Evolutionary conservation across 1,140 invertebrate genomes (phyloP).

Genomic region (Archivesica marissinica): DNA sequence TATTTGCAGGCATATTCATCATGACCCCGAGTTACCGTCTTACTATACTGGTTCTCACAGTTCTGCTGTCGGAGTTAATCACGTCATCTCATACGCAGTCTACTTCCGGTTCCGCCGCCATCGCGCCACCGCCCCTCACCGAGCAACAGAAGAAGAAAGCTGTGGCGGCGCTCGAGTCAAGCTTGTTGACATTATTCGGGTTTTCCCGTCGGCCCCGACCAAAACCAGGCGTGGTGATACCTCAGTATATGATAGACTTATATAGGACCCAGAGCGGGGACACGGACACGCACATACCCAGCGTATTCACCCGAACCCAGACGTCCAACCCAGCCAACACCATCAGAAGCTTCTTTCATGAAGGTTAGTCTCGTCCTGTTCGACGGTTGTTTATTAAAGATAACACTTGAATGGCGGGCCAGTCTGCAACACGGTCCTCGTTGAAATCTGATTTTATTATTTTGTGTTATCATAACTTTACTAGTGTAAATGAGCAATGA

Average conservation of each 20-base stretch:
- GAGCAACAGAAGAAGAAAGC: constrained; percentile 67
- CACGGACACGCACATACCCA: constrained; percentile 45
- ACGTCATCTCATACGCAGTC: constrained; percentile 15
- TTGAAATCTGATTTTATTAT: too few species aligned
- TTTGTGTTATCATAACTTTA: too few species aligned
- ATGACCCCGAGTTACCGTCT: constrained; percentile 66
- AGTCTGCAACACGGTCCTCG: too few species aligned
- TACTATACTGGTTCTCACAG: constrained; percentile 63
- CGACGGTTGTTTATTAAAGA: too few species aligned
- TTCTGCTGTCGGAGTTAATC: constrained; percentile 48
- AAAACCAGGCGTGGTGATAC: constrained; percentile 86
- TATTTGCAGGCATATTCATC: constrained; percentile 71
- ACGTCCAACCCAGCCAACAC: constrained; percentile 89
- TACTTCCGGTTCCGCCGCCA: background rate
- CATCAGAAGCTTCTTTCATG: constrained; percentile 92
- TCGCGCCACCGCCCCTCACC: constrained; percentile 57
- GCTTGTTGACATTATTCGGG: constrained; percentile 90
- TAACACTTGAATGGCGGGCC: too few species aligned
- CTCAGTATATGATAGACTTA: constrained; percentile 91
- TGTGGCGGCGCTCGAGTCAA: constrained; percentile 86
- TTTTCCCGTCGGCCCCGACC: constrained; percentile 87
- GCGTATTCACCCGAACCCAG: constrained; percentile 41
- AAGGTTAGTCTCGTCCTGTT: constrained; percentile 86
- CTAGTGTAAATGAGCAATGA: too few species aligned
- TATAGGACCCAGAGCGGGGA: constrained; percentile 84